Evolutionary conservation across 2,888 invertebrate species (phyloP).

Genomic region (Rhorus exstirpatorius): DNA sequence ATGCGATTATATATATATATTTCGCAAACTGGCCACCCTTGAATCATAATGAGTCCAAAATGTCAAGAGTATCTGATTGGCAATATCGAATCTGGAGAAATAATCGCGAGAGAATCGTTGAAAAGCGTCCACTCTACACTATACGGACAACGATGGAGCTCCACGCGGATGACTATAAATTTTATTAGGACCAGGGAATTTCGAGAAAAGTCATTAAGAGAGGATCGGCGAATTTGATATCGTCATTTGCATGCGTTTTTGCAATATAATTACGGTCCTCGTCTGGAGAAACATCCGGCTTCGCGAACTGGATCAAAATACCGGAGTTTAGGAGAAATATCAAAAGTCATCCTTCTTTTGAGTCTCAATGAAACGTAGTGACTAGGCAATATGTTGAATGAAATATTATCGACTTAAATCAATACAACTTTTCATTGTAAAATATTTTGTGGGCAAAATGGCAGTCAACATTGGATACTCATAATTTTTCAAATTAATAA

Average conservation of each 20-base stretch:
- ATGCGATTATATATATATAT: slow-evolving; percentile 20
- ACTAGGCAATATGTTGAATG: no score
- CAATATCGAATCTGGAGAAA: slow-evolving; percentile 17
- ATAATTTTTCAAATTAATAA: no score
- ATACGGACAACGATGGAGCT: not conserved
- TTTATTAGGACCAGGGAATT: slow-evolving; percentile 22
- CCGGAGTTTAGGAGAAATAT: not conserved
- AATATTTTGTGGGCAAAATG: no score
- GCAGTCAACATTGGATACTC: no score
- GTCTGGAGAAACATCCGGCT: slow-evolving; percentile 21
- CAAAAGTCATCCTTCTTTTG: not conserved
- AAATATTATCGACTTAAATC: no score
- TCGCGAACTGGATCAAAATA: slow-evolving; percentile 22
- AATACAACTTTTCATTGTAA: no score
- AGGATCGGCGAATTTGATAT: not conserved
- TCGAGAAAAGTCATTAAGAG: not conserved
- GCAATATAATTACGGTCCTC: not conserved
- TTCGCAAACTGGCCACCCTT: slow-evolving; percentile 59
- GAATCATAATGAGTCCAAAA: slow-evolving; percentile 61
- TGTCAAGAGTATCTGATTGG: slow-evolving; percentile 50
- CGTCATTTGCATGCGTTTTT: not conserved
- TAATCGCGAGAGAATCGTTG: slow-evolving; percentile 12
- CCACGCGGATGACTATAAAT: slow-evolving; percentile 34
- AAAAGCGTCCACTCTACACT: not conserved
- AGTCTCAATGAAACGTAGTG: not conserved